Evolutionary conservation across 2,888 invertebrate genomes (phyloP).

Genomic region (Mantis religiosa): DNA sequence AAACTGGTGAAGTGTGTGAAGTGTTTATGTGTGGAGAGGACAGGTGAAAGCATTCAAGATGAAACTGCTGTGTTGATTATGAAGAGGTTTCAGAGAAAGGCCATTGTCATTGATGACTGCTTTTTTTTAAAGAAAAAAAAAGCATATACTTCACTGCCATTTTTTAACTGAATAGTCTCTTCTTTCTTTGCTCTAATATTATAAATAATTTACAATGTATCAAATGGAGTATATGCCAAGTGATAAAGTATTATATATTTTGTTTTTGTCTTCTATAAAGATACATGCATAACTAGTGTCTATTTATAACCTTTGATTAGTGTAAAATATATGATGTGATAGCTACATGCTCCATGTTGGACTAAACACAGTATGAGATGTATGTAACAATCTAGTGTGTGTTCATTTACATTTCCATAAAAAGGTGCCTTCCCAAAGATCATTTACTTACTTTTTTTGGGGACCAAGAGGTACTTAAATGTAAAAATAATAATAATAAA

Average conservation of each 20-base stretch:
- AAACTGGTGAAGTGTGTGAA: not conserved
- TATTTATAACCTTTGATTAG: not conserved
- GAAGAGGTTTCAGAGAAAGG: not conserved
- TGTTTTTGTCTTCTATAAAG: not conserved
- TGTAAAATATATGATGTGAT: not conserved
- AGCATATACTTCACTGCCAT: conserved; percentile 18
- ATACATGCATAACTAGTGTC: not conserved
- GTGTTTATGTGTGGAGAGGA: not conserved
- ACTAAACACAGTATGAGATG: not conserved
- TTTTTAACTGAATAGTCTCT: conserved; percentile 4
- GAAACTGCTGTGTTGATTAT: not conserved
- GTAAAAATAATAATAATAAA: not conserved
- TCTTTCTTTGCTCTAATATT: not conserved
- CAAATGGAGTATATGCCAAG: conserved; percentile 8
- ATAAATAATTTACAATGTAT: not conserved
- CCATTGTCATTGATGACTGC: not conserved
- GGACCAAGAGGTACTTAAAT: not conserved
- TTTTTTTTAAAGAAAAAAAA: not conserved
- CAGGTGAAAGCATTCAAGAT: not conserved
- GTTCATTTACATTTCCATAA: not conserved
- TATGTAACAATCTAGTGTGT: not conserved
- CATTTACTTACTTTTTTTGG: not conserved
- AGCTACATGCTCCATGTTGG: not conserved
- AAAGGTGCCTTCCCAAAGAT: not conserved
- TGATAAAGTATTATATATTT: conserved; percentile 18